Base-by-base conservation (phyloP, 2,797 vertebrate genomes). In the Linurgus olivaceus region DNA sequence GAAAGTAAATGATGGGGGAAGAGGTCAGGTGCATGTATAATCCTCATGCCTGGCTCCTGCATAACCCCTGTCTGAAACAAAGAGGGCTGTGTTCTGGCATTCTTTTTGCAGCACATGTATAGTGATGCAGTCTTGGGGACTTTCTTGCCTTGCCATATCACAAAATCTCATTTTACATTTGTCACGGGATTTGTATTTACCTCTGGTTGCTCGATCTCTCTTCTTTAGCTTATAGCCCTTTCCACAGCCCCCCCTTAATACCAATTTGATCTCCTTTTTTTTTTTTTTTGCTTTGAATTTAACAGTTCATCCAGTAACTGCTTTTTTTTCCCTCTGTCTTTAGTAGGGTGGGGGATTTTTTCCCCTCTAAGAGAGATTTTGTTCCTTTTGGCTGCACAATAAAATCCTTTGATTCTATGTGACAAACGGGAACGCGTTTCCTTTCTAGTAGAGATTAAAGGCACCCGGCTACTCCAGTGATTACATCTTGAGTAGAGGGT, bases 381-480 rank as follows among this genome's bases (percentile, higher is more conserved):
- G 51, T 93, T 95, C 84, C 75, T 92, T 95, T 84, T 72, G 84
- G 12, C 70, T 94, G 92, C 61, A 62, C 87, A n/a, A 10, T 76
- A 68, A 96, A 90, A 66, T 74, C 84, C 79, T 94, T 88, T 94
- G 89, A 93, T 94, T 94, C 78, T 58, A 0, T 67, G 61, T 94
- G 88, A 94, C 86, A 88, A 95, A 94, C 6, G 29, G 67, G 90
- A 92, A 8, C 19, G 12, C 1, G 0, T 93, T 94, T 77, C 76
- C 66, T 88, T 93, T 94, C 89, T 88, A 75, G 47, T 50, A 1
- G 2, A 94, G 93, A 87, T 94, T 92, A 89, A 93, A 94, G 90
- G 73, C 68, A 70, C 45, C 2, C 0, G 0, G 63, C 73, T 79
- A 90, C 88, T 88, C 48, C 45, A 55, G 79, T 93, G 79, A 91